Evolutionary conservation across 1,140 invertebrate genomes (phyloP).

Genomic region (Coptotermes formosanus): DNA sequence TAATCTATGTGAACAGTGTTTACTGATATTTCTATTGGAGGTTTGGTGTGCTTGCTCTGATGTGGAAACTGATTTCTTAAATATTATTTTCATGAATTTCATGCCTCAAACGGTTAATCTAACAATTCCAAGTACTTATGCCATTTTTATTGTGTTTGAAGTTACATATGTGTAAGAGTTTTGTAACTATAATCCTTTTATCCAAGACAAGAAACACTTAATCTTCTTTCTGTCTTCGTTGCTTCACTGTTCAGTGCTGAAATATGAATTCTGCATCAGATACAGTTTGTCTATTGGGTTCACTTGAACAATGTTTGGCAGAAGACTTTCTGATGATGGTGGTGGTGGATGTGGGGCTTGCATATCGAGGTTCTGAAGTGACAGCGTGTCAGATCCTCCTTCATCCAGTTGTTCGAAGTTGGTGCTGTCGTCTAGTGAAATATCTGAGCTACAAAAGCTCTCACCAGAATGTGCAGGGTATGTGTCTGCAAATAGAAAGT

Average conservation of each 20-base stretch:
- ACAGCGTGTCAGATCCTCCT: constrained; percentile 73
- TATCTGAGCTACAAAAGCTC: constrained; percentile 86
- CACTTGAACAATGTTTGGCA: constrained; percentile 56
- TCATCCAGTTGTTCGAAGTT: constrained; percentile 77
- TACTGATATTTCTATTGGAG: too few species aligned
- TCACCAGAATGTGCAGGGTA: constrained; percentile 83
- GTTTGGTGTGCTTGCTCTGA: too few species aligned
- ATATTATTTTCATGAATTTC: too few species aligned
- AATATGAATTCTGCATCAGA: constrained; percentile 96
- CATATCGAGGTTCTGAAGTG: constrained; percentile 67
- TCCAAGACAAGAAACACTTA: neutral
- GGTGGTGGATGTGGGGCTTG: constrained; percentile 52
- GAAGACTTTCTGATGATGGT: constrained; percentile 50
- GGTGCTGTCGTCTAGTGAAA: constrained; percentile 78
- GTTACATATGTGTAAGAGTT: neutral
- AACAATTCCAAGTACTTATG: neutral
- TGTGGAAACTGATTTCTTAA: too few species aligned
- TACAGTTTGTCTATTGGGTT: constrained; percentile 98
- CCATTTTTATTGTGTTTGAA: neutral
- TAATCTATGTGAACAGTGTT: too few species aligned
- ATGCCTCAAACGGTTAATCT: too few species aligned
- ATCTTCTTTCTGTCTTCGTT: neutral
- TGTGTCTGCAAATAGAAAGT: constrained; percentile 58
- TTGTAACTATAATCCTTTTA: neutral
- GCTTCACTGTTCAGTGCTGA: constrained; percentile 56